A percentile compares a stretch with the other conserved stretches of the same genome.
Conservation (phyloP, 2,113 vertebrate species). For the Poicephalus gulielmi region DNA sequence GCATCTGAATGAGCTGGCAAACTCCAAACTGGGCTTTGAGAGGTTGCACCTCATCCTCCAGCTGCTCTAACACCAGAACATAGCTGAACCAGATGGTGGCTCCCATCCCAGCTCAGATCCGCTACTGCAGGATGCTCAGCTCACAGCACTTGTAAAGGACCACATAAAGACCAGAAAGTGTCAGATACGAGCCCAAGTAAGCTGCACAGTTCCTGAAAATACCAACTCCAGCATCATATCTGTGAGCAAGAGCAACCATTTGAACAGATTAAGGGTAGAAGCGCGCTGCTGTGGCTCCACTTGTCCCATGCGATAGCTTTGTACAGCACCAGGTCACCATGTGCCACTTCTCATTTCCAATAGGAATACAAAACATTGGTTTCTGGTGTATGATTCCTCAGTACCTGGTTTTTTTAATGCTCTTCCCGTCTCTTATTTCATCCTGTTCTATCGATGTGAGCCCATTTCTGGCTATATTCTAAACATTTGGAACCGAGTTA, state of each 20-base stretch:
- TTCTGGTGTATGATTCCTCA: background rate
- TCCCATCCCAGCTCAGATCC: background rate
- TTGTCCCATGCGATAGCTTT: background rate
- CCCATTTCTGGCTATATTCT: background rate
- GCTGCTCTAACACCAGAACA: background rate
- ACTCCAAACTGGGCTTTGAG: background rate
- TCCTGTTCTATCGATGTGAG: background rate
- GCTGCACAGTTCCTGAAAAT: background rate
- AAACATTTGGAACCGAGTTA: fast-evolving
- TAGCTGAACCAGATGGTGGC: background rate
- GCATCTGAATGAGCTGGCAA: background rate
- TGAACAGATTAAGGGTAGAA: background rate
- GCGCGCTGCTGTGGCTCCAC: background rate
- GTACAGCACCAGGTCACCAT: background rate
- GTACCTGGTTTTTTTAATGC: background rate
- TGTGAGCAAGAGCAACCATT: background rate
- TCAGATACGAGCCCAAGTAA: background rate
- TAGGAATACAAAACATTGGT: fast-evolving
- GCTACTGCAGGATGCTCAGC: background rate
- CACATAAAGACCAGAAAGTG: fast-evolving
- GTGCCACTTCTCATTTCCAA: background rate
- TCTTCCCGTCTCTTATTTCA: background rate
- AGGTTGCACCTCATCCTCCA: background rate
- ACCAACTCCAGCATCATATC: background rate
- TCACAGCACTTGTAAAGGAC: background rate